Evolutionary conservation across 2,888 invertebrate genomes (phyloP).

Genomic region (Lordiphosa fenestrarum): DNA sequence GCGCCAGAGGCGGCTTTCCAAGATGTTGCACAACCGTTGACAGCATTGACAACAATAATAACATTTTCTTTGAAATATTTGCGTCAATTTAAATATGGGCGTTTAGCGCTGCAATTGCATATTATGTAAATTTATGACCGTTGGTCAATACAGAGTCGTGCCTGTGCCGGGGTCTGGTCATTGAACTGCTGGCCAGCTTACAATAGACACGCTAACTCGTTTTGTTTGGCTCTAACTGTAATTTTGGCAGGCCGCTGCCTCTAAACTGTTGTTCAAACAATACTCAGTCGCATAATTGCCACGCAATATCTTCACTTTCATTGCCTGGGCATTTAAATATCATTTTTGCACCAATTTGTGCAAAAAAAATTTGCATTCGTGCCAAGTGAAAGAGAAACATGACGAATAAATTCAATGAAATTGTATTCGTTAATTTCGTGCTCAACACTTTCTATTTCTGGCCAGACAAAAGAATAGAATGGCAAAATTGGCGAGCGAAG

Average conservation of each 20-base stretch:
- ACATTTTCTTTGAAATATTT: conserved; percentile 40
- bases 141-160: conserved; percentile 28
- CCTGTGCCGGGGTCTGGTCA: conserved; percentile 44
- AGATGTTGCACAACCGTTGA: conserved; percentile 54
- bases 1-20: conserved; percentile 31
- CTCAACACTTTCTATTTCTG: conserved; percentile 60
- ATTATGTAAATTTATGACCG: conserved; percentile 57
- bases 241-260: conserved; percentile 11
- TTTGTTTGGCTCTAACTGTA: conserved; percentile 44
- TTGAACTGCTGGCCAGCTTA: conserved; percentile 44
- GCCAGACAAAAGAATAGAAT: conserved; percentile 65
- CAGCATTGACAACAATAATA: conserved; percentile 37
- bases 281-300: conserved; percentile 39
- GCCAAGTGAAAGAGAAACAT: conserved; percentile 49
- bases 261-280: conserved; percentile 22
- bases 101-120: conserved; percentile 49
- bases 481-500: conserved; percentile 37
- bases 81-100: conserved; percentile 29
- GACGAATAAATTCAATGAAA: conserved; percentile 33
- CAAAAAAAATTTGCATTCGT: conserved; percentile 39
- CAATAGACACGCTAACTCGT: conserved; percentile 51
- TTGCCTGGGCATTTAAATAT: conserved; percentile 22
- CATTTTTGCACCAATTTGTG: conserved; percentile 26
- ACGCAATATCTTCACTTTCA: conserved; percentile 42
- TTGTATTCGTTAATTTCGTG: conserved; percentile 27